These are phyloP conservation scores for Andrena fulva DNA, from an alignment of 2,888 invertebrate species.

Conservation along the genomic window DNA sequence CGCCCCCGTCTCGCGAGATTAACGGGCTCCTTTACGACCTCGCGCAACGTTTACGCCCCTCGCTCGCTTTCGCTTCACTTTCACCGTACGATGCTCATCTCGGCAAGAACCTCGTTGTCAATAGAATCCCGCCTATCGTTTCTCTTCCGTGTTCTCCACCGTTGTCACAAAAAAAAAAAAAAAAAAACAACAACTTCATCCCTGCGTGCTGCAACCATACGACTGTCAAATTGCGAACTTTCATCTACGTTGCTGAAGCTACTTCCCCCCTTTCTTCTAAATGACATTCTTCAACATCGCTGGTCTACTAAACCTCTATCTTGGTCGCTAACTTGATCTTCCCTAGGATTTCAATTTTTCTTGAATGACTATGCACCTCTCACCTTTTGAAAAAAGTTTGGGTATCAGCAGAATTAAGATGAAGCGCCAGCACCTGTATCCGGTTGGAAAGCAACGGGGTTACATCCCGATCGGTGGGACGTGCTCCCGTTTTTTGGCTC, in stretches of 20 bases:
- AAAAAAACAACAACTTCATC: not conserved
- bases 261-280: too few relatives aligned
- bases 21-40: conserved; percentile 46
- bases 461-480: conserved; percentile 12
- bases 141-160: conserved; percentile 11
- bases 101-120: conserved; percentile 22
- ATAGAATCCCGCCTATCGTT: conserved; percentile 17
- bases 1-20: conserved; percentile 52
- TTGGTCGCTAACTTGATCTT: too few relatives aligned
- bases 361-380: too few relatives aligned
- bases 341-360: too few relatives aligned
- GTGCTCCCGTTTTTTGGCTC: conserved; percentile 23
- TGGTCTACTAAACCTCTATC: too few relatives aligned
- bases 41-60: conserved; percentile 60
- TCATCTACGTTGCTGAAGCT: too few relatives aligned
- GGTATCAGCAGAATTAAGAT: not conserved
- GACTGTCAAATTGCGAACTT: not conserved
- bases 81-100: conserved; percentile 71
- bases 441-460: not conserved
- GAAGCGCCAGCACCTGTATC: not conserved
- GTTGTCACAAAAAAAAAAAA: not conserved
- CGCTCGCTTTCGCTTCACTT: conserved; percentile 70
- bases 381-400: too few relatives aligned
- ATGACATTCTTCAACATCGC: too few relatives aligned
- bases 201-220: not conserved